These are phyloP conservation scores for Cottoperca gobio DNA, from an alignment of 2,797 vertebrate genomes.

Conservation along the genomic window DNA sequence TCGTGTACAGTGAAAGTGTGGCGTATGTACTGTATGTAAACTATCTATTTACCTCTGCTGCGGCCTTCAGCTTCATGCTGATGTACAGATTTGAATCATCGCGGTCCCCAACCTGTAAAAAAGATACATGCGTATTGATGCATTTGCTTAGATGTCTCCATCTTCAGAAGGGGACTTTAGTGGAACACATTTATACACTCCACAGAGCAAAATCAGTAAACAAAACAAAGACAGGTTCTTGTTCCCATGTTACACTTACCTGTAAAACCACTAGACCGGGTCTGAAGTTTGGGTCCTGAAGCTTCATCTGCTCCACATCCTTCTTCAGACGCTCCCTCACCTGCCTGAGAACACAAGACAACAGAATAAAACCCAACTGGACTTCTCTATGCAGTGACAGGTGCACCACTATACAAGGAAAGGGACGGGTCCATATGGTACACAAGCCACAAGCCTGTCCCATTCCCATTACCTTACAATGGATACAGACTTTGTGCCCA, in stretches of 20 bases:
- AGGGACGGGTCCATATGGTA: background rate
- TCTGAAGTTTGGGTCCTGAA: slow-evolving; percentile 87
- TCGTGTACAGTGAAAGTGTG: background rate
- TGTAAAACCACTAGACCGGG: slow-evolving; percentile 96
- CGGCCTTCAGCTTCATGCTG: slow-evolving; percentile 97
- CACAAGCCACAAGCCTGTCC: background rate
- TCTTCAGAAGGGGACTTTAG: background rate
- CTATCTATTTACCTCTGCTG: slow-evolving; percentile 89
- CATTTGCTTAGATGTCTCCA: background rate
- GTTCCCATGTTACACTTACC: slow-evolving; percentile 76
- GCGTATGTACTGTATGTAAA: background rate
- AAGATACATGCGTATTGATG: background rate
- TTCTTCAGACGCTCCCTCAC: slow-evolving; percentile 90
- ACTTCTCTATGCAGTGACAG: background rate
- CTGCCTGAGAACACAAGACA: slow-evolving; percentile 81
- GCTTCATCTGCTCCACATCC: slow-evolving; percentile 90
- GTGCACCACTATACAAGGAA: background rate
- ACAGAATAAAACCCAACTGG: background rate
- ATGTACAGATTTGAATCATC: slow-evolving; percentile 99
- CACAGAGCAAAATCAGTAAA: background rate
- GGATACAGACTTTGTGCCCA: background rate
- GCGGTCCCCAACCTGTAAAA: slow-evolving; percentile 92
- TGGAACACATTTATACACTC: background rate
- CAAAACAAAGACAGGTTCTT: background rate
- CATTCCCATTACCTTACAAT: background rate